Evolutionary conservation across 2,888 invertebrate species (phyloP), one percentile per base, ranked within the genome.

Genomic region (Spilosoma lubricipeda): DNA sequence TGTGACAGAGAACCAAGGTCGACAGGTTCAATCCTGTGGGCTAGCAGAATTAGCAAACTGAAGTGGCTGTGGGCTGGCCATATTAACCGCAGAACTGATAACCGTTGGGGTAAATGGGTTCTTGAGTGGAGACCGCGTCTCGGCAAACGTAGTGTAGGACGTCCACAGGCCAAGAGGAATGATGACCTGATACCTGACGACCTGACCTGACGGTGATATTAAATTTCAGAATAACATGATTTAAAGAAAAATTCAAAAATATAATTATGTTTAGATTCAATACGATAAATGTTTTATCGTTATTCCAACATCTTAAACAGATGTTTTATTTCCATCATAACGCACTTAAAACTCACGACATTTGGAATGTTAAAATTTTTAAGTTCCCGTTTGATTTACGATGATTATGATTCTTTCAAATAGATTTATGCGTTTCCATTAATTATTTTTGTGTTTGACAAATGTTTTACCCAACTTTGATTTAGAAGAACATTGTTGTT

Each of bases 351-450:
- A 59, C 76, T 56, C 56, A 30, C 74, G 82, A 85, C 84, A 79
- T 82, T 78, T 77, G 76, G 73, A 74, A 79, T 78, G 73, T 75
- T 75, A 77, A 77, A 74, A 72, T 80, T 85, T 56, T 84, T 83
- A 79, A 80, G 79, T 80, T 74, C 69, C 69, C n/a, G 23, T 67
- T 72, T 80, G 80, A 85, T 84, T 84, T 84, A 84, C 73, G 84
- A 74, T 68, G 77, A 0, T n/a, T 79, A 80, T 77, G 76, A 83
- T 80, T 84, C 85, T 75, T 76, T 77, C 71, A 67, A 67, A 74
- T 66, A 79, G 79, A 85, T 85, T 85, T 83, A 83, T 77, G 42
- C 72, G 74, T 84, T 79, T 81, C 72, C 81, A 83, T 80, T 85
- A 80, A 74, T 72, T 67, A 66, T 63, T 18, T 71, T 23, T 27